These are phyloP conservation scores for Takifugu rubripes DNA, from an alignment of 2,797 vertebrate species.

Conservation along the genomic window DNA sequence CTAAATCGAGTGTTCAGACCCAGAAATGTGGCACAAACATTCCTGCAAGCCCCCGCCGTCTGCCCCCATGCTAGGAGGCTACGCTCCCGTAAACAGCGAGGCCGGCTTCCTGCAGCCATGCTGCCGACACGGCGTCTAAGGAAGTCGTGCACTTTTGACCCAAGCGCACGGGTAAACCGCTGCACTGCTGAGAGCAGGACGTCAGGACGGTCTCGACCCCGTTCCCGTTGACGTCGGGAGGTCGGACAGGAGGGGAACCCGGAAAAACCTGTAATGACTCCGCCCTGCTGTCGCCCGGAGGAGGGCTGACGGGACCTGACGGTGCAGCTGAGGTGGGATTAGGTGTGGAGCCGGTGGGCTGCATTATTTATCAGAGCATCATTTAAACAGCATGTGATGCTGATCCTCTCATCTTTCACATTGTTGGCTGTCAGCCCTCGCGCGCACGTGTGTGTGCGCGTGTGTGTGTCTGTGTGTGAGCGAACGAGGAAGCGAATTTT, in stretches of 20 bases:
- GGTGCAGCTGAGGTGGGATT: slow-evolving; percentile 50
- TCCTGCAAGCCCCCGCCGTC: no score
- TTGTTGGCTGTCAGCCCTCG: slow-evolving; percentile 26
- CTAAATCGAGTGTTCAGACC: no score
- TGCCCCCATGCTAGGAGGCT: no score
- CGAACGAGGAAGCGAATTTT: neutral
- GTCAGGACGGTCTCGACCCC: no score
- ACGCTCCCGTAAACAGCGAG: no score
- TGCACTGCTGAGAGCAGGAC: no score
- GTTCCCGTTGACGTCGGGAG: no score
- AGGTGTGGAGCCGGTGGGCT: slow-evolving; percentile 45
- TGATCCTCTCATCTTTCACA: slow-evolving; percentile 37
- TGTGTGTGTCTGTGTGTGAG: slow-evolving; percentile 7
- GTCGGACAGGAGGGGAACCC: slow-evolving; percentile 48
- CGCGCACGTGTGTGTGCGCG: neutral
- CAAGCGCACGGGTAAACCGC: no score
- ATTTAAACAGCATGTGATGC: slow-evolving; percentile 51
- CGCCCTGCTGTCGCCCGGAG: slow-evolving; percentile 42
- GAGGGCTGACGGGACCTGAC: slow-evolving; percentile 32
- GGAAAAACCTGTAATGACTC: slow-evolving; percentile 61
- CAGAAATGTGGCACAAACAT: no score
- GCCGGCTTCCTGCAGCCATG: no score
- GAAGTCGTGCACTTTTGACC: no score
- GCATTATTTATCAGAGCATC: slow-evolving; percentile 71
- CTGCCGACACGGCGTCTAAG: no score